Evolutionary conservation across 2,797 vertebrate genomes (phyloP), one percentile per base, ranked within the genome.

Genomic region (Austrolebias charrua): DNA sequence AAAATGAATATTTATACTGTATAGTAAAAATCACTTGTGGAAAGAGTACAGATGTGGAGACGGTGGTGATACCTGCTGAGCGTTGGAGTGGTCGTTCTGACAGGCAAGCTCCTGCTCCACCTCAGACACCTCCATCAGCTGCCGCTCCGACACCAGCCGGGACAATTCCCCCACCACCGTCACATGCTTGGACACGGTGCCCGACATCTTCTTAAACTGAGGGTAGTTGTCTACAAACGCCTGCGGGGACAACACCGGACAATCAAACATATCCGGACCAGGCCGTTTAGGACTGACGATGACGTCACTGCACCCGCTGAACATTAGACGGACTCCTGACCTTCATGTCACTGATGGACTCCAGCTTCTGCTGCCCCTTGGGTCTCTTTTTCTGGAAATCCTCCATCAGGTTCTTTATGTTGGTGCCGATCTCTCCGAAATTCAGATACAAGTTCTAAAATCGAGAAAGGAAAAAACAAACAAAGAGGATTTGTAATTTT

Each of bases 131-230:
- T 97, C 96, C 94, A 99, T 95, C 73, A 99, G 92, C 75, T 93
- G 93, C 50, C 94, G 85, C 76, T 98, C 96, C 0, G 93, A 92
- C 28, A 98, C 97, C 63, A 98, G 84, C 0, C 97, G 90, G 0
- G 96, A 98, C 62, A 99, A 79, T 55, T 98, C 97, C 1, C 97
- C 97, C 13, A 99, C 96, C 66, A 98, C 96, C 0, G 96, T 98
- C 90, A 99, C 97, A 0, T 98, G 97, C 86, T 99, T 99, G 13
- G 97, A 96, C 11, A 99, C 97, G 0, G 96, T 95, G 28, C 97
- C 97, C 0, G 97, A 98, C 97, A 99, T 98, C 91, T 99, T 99
- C 91, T 96, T 97, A 80, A 99, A 99, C 90, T 98, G 96, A 0
- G 97, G 97, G 72, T 99, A 99, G 80, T 97, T 99, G 72, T 99